Percentiles rank a stretch among this genome's conserved stretches.
Conservation (phyloP, 2,888 invertebrate species). For the Limenitis arthemis region DNA sequence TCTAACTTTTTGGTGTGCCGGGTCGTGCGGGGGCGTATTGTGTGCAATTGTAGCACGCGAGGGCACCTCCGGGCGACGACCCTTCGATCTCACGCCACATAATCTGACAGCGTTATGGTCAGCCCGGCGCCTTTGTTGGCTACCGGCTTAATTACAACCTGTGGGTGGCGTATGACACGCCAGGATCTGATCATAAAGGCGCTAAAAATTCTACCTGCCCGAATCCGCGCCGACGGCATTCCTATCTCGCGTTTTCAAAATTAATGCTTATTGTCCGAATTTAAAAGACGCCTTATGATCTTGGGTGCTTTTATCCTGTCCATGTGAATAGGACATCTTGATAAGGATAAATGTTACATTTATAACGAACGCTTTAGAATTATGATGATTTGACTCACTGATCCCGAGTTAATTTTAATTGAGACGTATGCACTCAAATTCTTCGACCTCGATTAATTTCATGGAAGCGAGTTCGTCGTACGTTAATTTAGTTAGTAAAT, state of each 20-base stretch:
- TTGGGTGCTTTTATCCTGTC: slow-evolving; percentile 19
- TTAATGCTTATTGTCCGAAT: slow-evolving; percentile 62
- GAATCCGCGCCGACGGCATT: slow-evolving; percentile 56
- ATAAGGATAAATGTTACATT: slow-evolving; percentile 13
- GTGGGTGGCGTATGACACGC: slow-evolving; percentile 70
- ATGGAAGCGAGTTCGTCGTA: slow-evolving; percentile 58
- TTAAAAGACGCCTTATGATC: slow-evolving; percentile 25
- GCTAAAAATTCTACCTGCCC: slow-evolving; percentile 68
- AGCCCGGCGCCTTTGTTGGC: slow-evolving; percentile 64
- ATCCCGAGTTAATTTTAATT: slow-evolving; percentile 50
- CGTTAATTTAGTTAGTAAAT: slow-evolving; percentile 62
- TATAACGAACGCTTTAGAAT: slow-evolving; percentile 26
- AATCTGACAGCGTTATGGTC: slow-evolving; percentile 66
- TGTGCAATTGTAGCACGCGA: slow-evolving; percentile 67
- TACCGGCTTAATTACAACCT: slow-evolving; percentile 66
- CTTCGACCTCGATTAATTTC: slow-evolving; percentile 69
- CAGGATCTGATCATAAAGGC: slow-evolving; percentile 69
- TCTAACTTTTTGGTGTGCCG: slow-evolving; percentile 65
- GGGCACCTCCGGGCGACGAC: slow-evolving; percentile 64
- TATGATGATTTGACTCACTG: slow-evolving; percentile 27
- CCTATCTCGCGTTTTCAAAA: slow-evolving; percentile 61
- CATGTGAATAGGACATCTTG: slow-evolving; percentile 12
- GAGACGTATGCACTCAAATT: slow-evolving; percentile 66
- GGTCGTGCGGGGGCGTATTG: slow-evolving; percentile 61
- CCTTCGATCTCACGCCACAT: slow-evolving; percentile 47